Conservation (phyloP, 2,888 invertebrate species). For the Phlogophora meticulosa region DNA sequence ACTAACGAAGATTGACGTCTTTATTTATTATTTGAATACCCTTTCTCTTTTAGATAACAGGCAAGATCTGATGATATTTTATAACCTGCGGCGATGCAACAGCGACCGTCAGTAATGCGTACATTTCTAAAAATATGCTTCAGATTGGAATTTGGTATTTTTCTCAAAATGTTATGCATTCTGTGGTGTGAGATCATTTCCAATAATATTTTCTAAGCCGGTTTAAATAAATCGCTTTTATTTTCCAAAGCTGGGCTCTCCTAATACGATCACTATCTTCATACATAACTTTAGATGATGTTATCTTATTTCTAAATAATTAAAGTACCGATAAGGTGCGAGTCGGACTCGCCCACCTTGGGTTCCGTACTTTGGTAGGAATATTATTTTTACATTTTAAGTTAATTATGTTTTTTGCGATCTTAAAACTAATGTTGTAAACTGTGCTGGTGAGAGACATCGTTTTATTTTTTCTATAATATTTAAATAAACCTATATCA, state of each 20-base stretch:
- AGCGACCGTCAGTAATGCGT: not conserved
- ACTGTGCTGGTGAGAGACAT: too few species aligned
- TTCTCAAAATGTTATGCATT: constrained; percentile 16
- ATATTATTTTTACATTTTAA: too few species aligned
- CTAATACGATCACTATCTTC: not conserved
- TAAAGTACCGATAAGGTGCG: too few species aligned
- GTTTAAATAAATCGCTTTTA: constrained; percentile 28
- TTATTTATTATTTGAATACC: not conserved
- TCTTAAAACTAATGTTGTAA: too few species aligned
- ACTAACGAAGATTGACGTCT: not conserved
- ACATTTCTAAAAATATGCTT: constrained; percentile 35
- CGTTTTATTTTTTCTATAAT: too few species aligned
- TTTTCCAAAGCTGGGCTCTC: constrained; percentile 27
- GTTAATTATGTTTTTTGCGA: too few species aligned
- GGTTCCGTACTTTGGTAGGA: too few species aligned
- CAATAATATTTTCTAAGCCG: constrained; percentile 31
- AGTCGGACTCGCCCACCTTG: too few species aligned
- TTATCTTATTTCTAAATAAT: not conserved
- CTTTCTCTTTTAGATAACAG: too few species aligned
- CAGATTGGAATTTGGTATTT: constrained; percentile 42
- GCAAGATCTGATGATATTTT: too few species aligned
- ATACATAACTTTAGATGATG: too few species aligned
- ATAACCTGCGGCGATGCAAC: constrained; percentile 6
- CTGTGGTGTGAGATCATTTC: constrained; percentile 28
- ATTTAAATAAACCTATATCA: too few species aligned